Percentiles rank a stretch among this genome's conserved stretches.
Evolutionary conservation across 2,113 vertebrate species (phyloP).

Genomic region (Crypturellus undulatus): DNA sequence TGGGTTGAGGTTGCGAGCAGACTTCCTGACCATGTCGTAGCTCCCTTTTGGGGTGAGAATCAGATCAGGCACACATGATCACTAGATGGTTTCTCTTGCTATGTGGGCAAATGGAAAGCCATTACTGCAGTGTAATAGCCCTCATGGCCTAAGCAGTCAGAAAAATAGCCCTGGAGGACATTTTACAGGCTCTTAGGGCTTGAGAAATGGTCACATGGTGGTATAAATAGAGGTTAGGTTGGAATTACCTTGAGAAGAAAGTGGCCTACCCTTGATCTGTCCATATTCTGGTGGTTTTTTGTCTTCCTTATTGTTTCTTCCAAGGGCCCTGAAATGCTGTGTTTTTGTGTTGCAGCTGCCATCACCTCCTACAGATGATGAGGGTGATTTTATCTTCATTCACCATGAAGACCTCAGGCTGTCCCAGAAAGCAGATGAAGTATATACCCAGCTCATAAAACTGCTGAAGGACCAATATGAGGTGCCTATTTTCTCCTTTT

Average conservation of each 20-base stretch:
- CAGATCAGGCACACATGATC: background rate
- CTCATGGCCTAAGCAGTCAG: background rate
- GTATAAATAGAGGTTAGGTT: background rate
- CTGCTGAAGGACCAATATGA: conserved; percentile 91
- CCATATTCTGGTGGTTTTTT: background rate
- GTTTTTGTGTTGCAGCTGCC: conserved; percentile 83
- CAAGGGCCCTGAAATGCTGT: conserved; percentile 4
- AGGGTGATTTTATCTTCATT: conserved; percentile 91
- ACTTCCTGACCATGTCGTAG: background rate
- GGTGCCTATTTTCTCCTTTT: conserved; percentile 65
- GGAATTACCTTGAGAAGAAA: background rate
- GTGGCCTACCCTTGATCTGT: background rate
- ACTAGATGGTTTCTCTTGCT: background rate
- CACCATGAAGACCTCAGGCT: conserved; percentile 89
- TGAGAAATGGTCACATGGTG: background rate
- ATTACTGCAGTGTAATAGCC: background rate
- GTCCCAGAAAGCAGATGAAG: conserved; percentile 89
- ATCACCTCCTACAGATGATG: conserved; percentile 91
- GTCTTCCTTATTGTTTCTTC: background rate
- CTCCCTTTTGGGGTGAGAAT: background rate
- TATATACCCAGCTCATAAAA: conserved; percentile 88
- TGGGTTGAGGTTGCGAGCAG: background rate
- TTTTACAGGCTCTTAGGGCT: background rate
- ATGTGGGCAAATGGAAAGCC: background rate
- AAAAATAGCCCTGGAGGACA: background rate